These are phyloP conservation scores for Psilopogon haemacephalus DNA, from an alignment of 2,113 vertebrate species.

Conservation along the genomic window DNA sequence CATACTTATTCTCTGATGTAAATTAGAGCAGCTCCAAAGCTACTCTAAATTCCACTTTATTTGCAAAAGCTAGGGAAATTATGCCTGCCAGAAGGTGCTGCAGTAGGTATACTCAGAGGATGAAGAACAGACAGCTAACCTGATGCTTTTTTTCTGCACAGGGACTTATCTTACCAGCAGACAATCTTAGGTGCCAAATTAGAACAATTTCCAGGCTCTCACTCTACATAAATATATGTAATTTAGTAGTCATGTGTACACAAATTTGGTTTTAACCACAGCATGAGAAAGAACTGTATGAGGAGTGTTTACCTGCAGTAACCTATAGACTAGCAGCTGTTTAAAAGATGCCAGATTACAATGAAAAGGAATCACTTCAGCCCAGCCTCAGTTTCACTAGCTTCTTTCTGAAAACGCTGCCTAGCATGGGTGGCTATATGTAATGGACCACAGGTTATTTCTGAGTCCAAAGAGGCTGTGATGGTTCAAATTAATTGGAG, in stretches of 20 bases:
- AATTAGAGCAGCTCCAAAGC: constrained; percentile 14
- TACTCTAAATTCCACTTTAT: neutral
- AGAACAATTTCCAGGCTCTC: neutral
- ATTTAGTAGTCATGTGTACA: neutral
- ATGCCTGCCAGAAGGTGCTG: neutral
- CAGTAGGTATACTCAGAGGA: neutral
- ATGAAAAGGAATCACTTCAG: neutral
- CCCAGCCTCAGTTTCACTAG: neutral
- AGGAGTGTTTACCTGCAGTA: neutral
- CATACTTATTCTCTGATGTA: neutral
- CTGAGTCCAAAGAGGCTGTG: neutral
- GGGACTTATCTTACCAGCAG: neutral
- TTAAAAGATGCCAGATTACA: neutral
- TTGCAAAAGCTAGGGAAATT: neutral
- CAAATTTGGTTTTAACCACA: neutral
- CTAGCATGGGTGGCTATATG: neutral
- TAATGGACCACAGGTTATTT: neutral
- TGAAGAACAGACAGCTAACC: neutral
- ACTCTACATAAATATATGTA: neutral
- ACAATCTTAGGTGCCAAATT: neutral
- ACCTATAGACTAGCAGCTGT: neutral
- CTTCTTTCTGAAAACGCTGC: neutral
- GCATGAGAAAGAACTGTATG: neutral
- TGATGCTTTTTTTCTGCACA: neutral
- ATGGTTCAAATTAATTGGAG: no score